Base-by-base conservation (phyloP, 2,113 vertebrate genomes). In the Pelobates fuscus region DNA sequence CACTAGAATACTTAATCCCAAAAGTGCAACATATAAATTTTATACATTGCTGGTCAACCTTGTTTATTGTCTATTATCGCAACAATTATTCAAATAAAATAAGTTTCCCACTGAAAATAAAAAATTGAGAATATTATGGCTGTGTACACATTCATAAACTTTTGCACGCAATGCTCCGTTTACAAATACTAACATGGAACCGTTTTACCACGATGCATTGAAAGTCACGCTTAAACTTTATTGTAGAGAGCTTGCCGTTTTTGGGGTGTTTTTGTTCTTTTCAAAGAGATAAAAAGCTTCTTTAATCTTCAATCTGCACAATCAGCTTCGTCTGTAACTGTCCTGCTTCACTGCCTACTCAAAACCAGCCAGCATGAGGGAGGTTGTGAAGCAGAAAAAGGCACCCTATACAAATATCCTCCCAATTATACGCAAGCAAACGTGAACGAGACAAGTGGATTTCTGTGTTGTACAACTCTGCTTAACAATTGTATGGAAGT, bases 231-330 rank as follows among this genome's bases (percentile, higher is more conserved):
- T 49, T 49, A 49, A 14, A 17, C 15, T 18, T 49, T 49, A 37
- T n/a, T n/a, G n/a, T 37, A 37, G 5, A 37, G 32, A 37, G 32
- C 32, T 37, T 37, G 32, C 32, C 5, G 32, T 37, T 37, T 37
- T 37, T 37, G 5, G 5, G 5, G 10, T 37, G 0, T 10, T 37
- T 37, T 37, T 37, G 32, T 37, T 37, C 32, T 10, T 59, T 59
- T 61, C 17, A 25, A 46, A 32, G 68, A 77, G 73, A 77, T 77
- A 77, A 77, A 49, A 67, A 77, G 73, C 65, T 10, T 7, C 64
- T 77, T 77, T 77, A 49, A 77, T 77, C 41, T 49, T 59, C 8
- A 67, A 44, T 21, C 4, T 29, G 49, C 57, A 61, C 65, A 68
- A 60, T 60, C 73, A 67, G 37, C 64, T 54, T 32, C 6, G 37